These are phyloP conservation scores for Empidonax traillii DNA, from an alignment of 2,113 vertebrate species.

Conservation along the genomic window DNA sequence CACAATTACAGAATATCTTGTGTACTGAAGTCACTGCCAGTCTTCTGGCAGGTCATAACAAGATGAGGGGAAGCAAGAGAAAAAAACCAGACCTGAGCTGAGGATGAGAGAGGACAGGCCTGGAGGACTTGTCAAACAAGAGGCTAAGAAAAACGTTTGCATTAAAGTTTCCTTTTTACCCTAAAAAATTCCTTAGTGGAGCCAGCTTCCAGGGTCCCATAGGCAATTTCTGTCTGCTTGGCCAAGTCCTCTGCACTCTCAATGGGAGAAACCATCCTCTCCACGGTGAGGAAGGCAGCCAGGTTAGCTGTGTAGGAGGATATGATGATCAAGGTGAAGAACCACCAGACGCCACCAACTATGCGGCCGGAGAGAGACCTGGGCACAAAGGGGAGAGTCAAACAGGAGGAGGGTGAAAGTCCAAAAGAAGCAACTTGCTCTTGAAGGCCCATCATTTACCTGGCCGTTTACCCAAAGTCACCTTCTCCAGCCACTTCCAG, in stretches of 20 bases:
- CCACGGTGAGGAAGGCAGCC: slow-evolving; percentile 97
- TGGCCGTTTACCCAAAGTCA: neutral
- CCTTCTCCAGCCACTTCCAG: neutral
- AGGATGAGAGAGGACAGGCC: neutral
- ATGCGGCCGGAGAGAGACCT: slow-evolving; percentile 97
- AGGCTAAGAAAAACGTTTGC: neutral
- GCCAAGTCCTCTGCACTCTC: slow-evolving; percentile 98
- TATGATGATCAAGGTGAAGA: slow-evolving; percentile 99
- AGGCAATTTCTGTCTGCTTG: slow-evolving; percentile 97
- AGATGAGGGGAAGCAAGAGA: neutral
- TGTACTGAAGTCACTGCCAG: neutral
- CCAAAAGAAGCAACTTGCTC: neutral
- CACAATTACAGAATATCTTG: neutral
- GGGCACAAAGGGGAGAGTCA: slow-evolving; percentile 34
- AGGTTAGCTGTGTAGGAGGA: slow-evolving; percentile 98
- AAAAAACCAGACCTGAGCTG: neutral
- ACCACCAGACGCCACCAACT: slow-evolving; percentile 99
- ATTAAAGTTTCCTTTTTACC: slow-evolving; percentile 73
- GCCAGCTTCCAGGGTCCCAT: slow-evolving; percentile 94
- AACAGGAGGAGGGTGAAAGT: neutral
- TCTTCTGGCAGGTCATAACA: neutral
- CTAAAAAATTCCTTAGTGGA: slow-evolving; percentile 99
- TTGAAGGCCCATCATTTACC: neutral
- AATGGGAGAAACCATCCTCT: slow-evolving; percentile 99
- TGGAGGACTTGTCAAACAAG: neutral